Percentiles rank a stretch among this genome's conserved stretches.
Conservation (phyloP, 2,797 vertebrate species). For the Coracias cyanogaster region DNA sequence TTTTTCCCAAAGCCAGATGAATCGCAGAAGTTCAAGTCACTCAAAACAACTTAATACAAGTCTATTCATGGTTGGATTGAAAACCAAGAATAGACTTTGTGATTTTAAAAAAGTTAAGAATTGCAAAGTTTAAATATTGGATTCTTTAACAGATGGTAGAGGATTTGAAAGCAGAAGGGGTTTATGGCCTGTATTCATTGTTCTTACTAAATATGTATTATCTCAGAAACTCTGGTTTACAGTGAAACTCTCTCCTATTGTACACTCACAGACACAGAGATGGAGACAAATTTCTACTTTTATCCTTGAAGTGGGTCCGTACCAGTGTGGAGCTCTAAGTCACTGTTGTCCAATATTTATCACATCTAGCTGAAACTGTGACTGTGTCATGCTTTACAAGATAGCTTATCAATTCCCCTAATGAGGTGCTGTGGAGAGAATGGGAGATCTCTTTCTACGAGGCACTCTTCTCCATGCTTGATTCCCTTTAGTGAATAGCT, state of each 20-base stretch:
- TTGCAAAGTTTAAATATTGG: background rate
- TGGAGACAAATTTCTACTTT: background rate
- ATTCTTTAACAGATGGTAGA: background rate
- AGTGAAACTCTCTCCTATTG: background rate
- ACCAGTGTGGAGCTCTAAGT: background rate
- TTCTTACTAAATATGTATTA: background rate
- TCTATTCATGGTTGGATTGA: background rate
- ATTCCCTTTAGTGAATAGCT: background rate
- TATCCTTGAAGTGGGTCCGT: background rate
- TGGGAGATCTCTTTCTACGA: background rate
- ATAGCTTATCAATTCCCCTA: background rate
- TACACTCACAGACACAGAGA: background rate
- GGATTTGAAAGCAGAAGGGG: background rate
- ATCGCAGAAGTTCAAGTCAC: slow-evolving; percentile 8
- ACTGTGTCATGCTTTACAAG: background rate
- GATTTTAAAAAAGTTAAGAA: slow-evolving; percentile 9
- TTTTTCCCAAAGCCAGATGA: slow-evolving; percentile 29
- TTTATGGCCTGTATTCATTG: background rate
- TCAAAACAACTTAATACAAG: background rate
- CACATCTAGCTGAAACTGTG: background rate
- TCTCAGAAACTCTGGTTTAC: background rate
- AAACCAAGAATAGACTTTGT: background rate
- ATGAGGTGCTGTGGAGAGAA: background rate
- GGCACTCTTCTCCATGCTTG: background rate
- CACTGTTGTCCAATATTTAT: background rate